These are phyloP conservation scores for Drosophila multiciliata DNA, from an alignment of 2,888 invertebrate species.

Conservation along the genomic window DNA sequence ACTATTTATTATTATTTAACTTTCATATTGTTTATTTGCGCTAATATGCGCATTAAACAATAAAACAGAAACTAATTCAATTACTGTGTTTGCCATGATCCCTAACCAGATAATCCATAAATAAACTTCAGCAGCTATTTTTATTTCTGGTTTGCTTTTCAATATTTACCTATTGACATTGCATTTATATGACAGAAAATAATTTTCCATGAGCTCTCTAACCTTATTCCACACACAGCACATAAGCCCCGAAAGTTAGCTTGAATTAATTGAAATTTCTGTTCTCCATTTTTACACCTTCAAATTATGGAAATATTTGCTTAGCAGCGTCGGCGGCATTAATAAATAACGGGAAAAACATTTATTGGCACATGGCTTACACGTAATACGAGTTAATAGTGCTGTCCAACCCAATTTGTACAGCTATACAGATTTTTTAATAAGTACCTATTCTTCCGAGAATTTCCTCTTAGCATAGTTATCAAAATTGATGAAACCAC, in stretches of 20 bases:
- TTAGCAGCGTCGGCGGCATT: slow-evolving; percentile 41
- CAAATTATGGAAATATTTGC: slow-evolving; percentile 48
- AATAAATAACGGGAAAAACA: slow-evolving; percentile 10
- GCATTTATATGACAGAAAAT: slow-evolving; percentile 50
- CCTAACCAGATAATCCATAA: slow-evolving; percentile 50
- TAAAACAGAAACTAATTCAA: slow-evolving; percentile 46
- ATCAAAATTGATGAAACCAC: slow-evolving; percentile 26
- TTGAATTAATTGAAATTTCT: slow-evolving; percentile 45
- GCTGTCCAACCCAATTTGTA: not conserved
- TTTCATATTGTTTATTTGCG: slow-evolving; percentile 22
- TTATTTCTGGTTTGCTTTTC: slow-evolving; percentile 44
- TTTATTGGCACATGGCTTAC: slow-evolving; percentile 1
- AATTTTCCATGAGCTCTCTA: slow-evolving; percentile 32
- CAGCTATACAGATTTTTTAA: not conserved
- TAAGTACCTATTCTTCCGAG: not conserved
- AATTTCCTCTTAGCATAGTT: slow-evolving; percentile 15
- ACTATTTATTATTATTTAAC: slow-evolving; percentile 41
- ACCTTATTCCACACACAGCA: slow-evolving; percentile 18
- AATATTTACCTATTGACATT: slow-evolving; percentile 62
- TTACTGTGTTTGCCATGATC: slow-evolving; percentile 57
- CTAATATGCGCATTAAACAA: not conserved
- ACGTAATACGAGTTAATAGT: slow-evolving; percentile 23
- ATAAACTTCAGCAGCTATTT: slow-evolving; percentile 34
- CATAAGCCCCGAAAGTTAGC: slow-evolving; percentile 35
- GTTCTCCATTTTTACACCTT: slow-evolving; percentile 36